phyloP scores from a whole-genome alignment of 1,140 invertebrate genomes.

The Bursaphelenchus mucronatus region DNA sequence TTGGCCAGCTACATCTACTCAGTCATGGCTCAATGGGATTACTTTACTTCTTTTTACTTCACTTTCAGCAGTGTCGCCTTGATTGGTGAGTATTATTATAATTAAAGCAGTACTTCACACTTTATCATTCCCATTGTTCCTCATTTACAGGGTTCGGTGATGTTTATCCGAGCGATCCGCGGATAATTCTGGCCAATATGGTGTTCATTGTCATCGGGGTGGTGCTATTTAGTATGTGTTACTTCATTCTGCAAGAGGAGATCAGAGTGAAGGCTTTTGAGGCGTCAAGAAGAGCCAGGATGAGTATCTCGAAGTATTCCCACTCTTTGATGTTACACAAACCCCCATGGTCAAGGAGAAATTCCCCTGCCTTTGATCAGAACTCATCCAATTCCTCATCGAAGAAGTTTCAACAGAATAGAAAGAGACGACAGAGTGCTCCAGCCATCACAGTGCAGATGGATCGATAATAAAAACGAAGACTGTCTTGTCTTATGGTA shows the following conservation, averaged over 20 bases:
- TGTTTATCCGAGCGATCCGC: constrained; percentile 48
- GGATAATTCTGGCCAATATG: constrained; percentile 49
- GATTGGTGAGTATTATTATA: constrained; percentile 35
- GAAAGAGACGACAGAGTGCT: constrained; percentile 36
- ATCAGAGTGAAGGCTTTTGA: constrained; percentile 53
- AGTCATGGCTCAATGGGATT: constrained; percentile 48
- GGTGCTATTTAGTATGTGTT: constrained; percentile 57
- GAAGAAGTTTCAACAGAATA: constrained; percentile 28
- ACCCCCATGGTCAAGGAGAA: constrained; percentile 50
- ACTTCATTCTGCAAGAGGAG: constrained; percentile 58
- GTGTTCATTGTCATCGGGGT: constrained; percentile 54
- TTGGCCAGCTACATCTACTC: constrained; percentile 32
- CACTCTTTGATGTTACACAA: constrained; percentile 52
- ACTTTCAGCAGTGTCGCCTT: constrained; percentile 53
- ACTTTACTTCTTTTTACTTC: constrained; percentile 55
- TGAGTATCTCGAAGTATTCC: constrained; percentile 54
- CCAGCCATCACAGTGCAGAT: constrained; percentile 33
- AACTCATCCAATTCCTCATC: constrained; percentile 20
- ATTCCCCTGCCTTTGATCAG: constrained; percentile 52
- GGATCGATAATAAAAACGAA: neutral
- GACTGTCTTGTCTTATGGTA: neutral
- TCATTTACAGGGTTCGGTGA: constrained; percentile 49
- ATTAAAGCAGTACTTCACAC: constrained; percentile 3
- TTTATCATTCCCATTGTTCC: neutral
- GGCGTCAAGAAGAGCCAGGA: constrained; percentile 46